A percentile compares a stretch with the other conserved stretches of the same genome.
Conservation (phyloP, 2,888 invertebrate genomes). For the Erynnis tages region DNA sequence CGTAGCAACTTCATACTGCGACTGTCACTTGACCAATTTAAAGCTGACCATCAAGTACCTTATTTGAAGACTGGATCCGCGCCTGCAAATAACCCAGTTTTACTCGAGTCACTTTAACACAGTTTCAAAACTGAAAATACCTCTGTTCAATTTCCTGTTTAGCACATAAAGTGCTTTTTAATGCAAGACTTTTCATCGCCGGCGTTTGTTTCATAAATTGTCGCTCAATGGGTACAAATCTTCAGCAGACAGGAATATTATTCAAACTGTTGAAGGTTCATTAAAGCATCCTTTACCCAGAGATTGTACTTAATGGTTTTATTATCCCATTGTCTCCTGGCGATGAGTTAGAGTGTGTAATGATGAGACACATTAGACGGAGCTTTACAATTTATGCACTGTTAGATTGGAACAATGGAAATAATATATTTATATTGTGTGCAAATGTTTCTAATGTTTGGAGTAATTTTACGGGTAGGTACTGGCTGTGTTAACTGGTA, state of each 20-base stretch:
- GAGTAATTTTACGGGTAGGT: too few relatives aligned
- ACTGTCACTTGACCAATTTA: too few relatives aligned
- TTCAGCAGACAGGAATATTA: conserved; percentile 28
- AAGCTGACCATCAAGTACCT: too few relatives aligned
- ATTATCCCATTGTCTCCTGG: conserved; percentile 27
- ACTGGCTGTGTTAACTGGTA: too few relatives aligned
- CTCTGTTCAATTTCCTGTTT: conserved; percentile 22
- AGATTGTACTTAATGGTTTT: conserved; percentile 29
- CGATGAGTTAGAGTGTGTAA: conserved; percentile 27
- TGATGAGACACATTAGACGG: conserved; percentile 21
- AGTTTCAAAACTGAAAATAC: conserved; percentile 15
- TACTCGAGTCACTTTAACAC: not conserved
- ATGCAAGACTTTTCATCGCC: conserved; percentile 25
- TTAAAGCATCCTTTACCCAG: conserved; percentile 26
- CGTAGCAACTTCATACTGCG: too few relatives aligned
- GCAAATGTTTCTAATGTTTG: not conserved
- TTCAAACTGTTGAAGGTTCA: conserved; percentile 28
- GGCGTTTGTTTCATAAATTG: conserved; percentile 27
- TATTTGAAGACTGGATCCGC: too few relatives aligned
- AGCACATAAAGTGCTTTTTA: conserved; percentile 28
- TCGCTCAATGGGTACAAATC: conserved; percentile 27
- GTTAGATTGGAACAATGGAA: not conserved
- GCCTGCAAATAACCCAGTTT: too few relatives aligned
- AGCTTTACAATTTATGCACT: conserved; percentile 15
- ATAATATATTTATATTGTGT: not conserved